phyloP scores from a whole-genome alignment of 2,113 vertebrate genomes.

The Leiothrix lutea region DNA sequence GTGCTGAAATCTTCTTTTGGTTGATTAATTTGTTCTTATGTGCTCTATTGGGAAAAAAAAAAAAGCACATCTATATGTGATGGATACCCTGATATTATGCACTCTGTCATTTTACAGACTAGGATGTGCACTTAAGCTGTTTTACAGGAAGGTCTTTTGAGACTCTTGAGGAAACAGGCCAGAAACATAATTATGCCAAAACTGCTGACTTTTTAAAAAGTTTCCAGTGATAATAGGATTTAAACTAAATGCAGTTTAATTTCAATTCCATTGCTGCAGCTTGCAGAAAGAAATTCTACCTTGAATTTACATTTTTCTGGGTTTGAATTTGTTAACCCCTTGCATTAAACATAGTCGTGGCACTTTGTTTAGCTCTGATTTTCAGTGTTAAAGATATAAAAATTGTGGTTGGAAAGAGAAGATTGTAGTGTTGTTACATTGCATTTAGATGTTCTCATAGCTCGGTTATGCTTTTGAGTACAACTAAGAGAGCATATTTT shows the following conservation, averaged over 20 bases:
- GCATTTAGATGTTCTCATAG: not conserved
- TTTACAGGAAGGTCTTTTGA: constrained; percentile 56
- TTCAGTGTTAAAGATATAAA: not conserved
- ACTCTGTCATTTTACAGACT: not conserved
- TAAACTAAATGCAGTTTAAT: constrained; percentile 26
- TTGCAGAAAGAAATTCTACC: constrained; percentile 5
- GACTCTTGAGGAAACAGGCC: constrained; percentile 61
- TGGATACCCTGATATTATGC: not conserved
- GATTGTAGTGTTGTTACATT: not conserved
- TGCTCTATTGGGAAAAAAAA: not conserved
- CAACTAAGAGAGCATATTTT: not conserved
- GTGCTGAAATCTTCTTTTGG: not conserved
- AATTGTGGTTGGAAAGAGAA: not conserved
- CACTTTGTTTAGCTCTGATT: not conserved
- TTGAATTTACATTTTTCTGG: constrained; percentile 8
- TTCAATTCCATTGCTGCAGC: not conserved
- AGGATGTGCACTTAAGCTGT: constrained; percentile 28
- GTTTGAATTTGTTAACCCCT: not conserved
- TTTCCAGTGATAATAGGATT: constrained; percentile 65
- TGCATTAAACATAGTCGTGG: not conserved
- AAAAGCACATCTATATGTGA: not conserved
- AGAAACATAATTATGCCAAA: constrained; percentile 53
- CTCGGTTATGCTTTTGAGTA: not conserved
- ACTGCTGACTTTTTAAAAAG: constrained; percentile 41
- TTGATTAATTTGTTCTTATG: not conserved